Evolutionary conservation across 2,113 vertebrate species (phyloP).

Genomic region (Zapus hudsonius): DNA sequence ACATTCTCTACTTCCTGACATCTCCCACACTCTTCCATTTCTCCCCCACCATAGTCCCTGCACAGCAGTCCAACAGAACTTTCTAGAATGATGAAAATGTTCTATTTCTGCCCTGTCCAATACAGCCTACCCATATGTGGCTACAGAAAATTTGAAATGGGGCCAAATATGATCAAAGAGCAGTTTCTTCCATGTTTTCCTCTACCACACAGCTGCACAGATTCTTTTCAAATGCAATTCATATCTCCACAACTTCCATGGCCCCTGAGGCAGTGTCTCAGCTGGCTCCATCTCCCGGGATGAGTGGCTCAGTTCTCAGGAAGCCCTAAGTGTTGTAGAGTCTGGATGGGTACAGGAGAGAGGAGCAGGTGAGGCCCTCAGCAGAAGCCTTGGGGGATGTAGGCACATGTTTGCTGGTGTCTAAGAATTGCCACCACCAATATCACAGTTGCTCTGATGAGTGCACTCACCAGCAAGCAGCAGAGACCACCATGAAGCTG

Average conservation of each 20-base stretch:
- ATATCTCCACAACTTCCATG: neutral
- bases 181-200: neutral
- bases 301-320: neutral
- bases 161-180: neutral
- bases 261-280: neutral
- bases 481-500: neutral
- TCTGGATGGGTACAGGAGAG: too few species aligned
- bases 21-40: neutral
- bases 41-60: neutral
- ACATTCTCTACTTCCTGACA: neutral
- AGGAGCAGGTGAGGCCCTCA: neutral
- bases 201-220: neutral
- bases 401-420: neutral
- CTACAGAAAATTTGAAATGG: fast-evolving
- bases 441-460: neutral
- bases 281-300: neutral
- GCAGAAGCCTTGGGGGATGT: neutral
- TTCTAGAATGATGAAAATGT: neutral
- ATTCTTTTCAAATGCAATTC: neutral
- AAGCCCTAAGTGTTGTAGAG: neutral
- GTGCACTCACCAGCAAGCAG: neutral
- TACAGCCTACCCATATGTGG: neutral
- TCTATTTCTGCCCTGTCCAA: neutral
- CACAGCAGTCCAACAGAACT: neutral
- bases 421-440: neutral